Evolutionary conservation across 1,140 invertebrate species (phyloP).

Genomic region (Tachypleus tridentatus): DNA sequence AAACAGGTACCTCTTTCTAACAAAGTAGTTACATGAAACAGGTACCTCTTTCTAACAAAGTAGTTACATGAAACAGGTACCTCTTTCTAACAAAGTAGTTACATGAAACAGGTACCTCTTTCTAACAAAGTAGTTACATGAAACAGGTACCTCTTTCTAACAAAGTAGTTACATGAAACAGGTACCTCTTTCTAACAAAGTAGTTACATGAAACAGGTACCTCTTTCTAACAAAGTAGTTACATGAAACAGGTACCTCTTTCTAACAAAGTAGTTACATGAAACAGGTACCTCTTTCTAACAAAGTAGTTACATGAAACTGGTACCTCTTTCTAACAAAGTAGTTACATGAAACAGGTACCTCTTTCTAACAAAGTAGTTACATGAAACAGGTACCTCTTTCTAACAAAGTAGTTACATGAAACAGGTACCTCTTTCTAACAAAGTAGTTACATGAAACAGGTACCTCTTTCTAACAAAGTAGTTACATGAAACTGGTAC

Average conservation of each 20-base stretch:
- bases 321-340: constrained; percentile 38
- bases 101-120: constrained; percentile 36
- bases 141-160: constrained; percentile 39
- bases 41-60: constrained; percentile 38
- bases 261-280: constrained; percentile 7
- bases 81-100: constrained; percentile 38
- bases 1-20: constrained; percentile 39
- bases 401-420: constrained; percentile 7
- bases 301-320: constrained; percentile 8
- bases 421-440: constrained; percentile 39
- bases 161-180: constrained; percentile 8
- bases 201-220: constrained; percentile 11
- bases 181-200: constrained; percentile 38
- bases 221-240: constrained; percentile 38
- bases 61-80: constrained; percentile 11
- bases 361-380: constrained; percentile 38
- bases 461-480: constrained; percentile 38
- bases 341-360: constrained; percentile 11
- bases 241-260: constrained; percentile 36
- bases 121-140: constrained; percentile 7
- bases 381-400: constrained; percentile 36
- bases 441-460: constrained; percentile 8
- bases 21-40: constrained; percentile 8
- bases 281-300: constrained; percentile 39
- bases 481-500: constrained; percentile 11